Percentiles rank a stretch among this genome's conserved stretches.
Evolutionary conservation across 2,888 invertebrate genomes (phyloP).

Genomic region (Lumbricus terrestris): DNA sequence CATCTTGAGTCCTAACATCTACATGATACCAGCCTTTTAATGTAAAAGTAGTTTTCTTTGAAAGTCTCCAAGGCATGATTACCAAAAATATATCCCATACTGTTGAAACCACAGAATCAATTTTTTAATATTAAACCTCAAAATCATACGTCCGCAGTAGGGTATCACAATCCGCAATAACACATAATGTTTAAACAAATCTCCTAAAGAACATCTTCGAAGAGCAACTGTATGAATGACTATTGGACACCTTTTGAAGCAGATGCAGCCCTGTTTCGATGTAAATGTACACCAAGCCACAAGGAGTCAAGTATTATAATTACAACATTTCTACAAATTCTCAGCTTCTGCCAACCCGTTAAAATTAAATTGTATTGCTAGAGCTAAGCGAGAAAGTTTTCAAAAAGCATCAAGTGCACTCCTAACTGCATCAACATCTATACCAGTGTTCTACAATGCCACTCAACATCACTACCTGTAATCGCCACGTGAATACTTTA

Average conservation of each 20-base stretch:
- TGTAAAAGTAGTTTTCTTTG: background rate
- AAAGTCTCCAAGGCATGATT: background rate
- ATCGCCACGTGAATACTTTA: conserved; percentile 22
- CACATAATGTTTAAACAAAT: no score
- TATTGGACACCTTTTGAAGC: background rate
- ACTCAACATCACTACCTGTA: background rate
- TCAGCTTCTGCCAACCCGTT: background rate
- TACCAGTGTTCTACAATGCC: background rate
- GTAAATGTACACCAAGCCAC: background rate
- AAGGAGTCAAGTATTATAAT: background rate
- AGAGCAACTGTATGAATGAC: background rate
- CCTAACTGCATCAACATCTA: background rate
- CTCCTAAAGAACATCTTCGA: background rate
- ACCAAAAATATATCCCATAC: background rate
- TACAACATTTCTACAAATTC: background rate
- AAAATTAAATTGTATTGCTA: background rate
- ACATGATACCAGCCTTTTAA: no score
- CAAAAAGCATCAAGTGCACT: background rate
- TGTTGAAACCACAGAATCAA: background rate
- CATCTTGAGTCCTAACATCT: no score
- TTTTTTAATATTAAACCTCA: background rate
- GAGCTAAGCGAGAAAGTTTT: background rate
- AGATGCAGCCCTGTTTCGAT: background rate
- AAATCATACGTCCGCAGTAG: background rate
- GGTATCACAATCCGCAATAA: background rate